Evolutionary conservation across 2,113 vertebrate genomes (phyloP), one percentile per base, ranked within the genome.

Genomic region (Myanophis thanlyinensis): DNA sequence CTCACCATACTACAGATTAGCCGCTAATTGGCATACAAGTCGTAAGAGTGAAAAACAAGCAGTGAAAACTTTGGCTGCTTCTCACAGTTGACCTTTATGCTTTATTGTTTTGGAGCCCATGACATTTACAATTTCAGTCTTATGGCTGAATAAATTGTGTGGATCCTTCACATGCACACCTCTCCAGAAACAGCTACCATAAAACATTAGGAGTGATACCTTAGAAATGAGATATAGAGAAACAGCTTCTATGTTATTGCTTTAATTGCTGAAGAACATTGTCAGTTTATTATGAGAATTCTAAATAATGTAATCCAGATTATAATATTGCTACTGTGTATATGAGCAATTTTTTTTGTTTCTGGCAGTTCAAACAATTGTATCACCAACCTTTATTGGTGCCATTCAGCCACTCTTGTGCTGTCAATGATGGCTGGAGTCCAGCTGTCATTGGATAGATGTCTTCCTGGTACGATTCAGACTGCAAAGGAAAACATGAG

Each of bases 391-490:
- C 99, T 99, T 98, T 99, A 95, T 99, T 95, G 53, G 98, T 73
- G 85, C 99, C 99, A 0, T 89, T 95, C 88, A 99, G 97, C 99
- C 99, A 99, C 95, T 99, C 98, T 15, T 97, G 97, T 51, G 98
- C 98, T 1, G 98, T 98, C 97, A 99, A 88, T 1, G 99, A 98
- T 0, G 99, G 98, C 89, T 97, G 97, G 91, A 97, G 95, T 54
- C 98, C 98, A 1, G 98, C 98, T 0, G 99, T 99, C 98, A 99
- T 98, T 0, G 99, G 99, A 95, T 99, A 99, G 96, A 99, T 98
- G 97, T 99, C 99, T 90, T 99, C 99, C 94, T 99, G 99, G 97
- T 99, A 99, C 0, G 98, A 98, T 96, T 99, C 99, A 0, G 98
- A 99, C 99, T 99, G 97, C n/a, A 96, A 96, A 95, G 47, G 89